Percentiles rank a stretch among this genome's conserved stretches.
Evolutionary conservation across 2,797 vertebrate genomes (phyloP).

Genomic region (Acanthurus lineatus): DNA sequence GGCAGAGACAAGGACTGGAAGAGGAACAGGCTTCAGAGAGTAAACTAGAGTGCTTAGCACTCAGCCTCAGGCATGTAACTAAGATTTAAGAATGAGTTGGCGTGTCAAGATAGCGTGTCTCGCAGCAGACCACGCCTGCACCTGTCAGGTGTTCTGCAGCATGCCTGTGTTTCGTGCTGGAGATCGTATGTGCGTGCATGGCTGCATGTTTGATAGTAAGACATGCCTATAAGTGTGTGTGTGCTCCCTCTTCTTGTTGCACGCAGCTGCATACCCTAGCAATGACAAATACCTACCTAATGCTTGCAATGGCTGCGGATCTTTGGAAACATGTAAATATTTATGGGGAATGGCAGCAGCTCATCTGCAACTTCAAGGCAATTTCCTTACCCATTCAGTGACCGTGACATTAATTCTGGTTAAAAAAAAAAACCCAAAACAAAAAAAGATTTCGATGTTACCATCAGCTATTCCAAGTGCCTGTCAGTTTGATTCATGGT

Average conservation of each 20-base stretch:
- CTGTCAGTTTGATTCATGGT: conserved; percentile 31
- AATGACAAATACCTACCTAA: conserved; percentile 73
- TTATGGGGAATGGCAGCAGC: conserved; percentile 48
- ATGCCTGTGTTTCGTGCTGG: conserved; percentile 82
- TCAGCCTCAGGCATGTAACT: conserved; percentile 78
- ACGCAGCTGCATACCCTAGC: conserved; percentile 75
- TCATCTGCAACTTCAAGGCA: conserved; percentile 8
- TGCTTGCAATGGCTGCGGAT: conserved; percentile 35
- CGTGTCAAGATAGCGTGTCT: conserved; percentile 89
- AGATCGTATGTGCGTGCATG: conserved; percentile 61
- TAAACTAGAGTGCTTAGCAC: conserved; percentile 71
- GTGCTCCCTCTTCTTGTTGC: conserved; percentile 57
- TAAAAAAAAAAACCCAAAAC: conserved; percentile 42
- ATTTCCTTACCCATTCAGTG: conserved; percentile 34
- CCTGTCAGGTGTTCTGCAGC: conserved; percentile 87
- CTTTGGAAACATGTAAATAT: conserved; percentile 78
- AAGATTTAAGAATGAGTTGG: conserved; percentile 90
- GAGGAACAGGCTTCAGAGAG: conserved; percentile 80
- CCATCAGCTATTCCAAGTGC: conserved; percentile 7
- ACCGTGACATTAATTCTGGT: conserved; percentile 51
- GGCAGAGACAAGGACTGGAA: conserved; percentile 64
- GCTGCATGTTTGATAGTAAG: conserved; percentile 50
- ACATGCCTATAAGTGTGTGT: conserved; percentile 34
- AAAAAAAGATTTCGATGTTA: conserved; percentile 28
- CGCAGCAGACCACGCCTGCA: conserved; percentile 85